Evolutionary conservation across 2,113 vertebrate genomes (phyloP), one percentile per base, ranked within the genome.

Genomic region (Coracopsis vasa): DNA sequence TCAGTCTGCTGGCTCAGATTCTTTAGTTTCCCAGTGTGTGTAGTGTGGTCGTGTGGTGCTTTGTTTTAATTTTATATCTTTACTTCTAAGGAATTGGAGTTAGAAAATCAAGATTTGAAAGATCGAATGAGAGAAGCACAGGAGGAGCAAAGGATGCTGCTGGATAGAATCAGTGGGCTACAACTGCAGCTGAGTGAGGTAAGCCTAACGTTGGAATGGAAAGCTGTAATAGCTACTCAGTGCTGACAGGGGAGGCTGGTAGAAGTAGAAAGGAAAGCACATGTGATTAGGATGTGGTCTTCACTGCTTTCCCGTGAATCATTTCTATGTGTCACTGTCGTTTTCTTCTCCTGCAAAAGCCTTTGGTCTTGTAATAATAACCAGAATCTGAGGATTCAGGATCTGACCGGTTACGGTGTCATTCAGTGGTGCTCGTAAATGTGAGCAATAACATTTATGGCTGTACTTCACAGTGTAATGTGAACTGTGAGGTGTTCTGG

Each of bases 151-250:
- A 98, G 98, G 94, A 92, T 97, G 51, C 97, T 99, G 72, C 42
- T 99, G 50, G 99, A 99, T 75, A 98, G 98, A 80, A 98, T 99
- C 86, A 99, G 97, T 71, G 96, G 97, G 45, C 96, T 99, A 2
- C 99, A 99, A 53, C 98, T 99, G 25, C 99, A 99, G 33, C 96
- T 99, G 74, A 98, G 96, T 53, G 99, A 99, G 99, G 99, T 99
- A 96, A 97, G 29, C 0, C 18, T 19, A 0, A 9, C 0, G 12
- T 4, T 48, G 65, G 53, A 13, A 5, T 19, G 35, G 45, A 41
- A 16, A n/a, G 8, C 33, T 60, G 58, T 10, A 8, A 6, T 13
- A 27, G 4, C 4, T 21, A 2, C 31, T n/a, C 6, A 10, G 1
- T 0, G 9, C 35, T 78, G 75, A 1, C 8, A 11, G 50, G 0